phyloP scores from a whole-genome alignment of 2,113 vertebrate species.

The Brienomyrus longianalis region DNA sequence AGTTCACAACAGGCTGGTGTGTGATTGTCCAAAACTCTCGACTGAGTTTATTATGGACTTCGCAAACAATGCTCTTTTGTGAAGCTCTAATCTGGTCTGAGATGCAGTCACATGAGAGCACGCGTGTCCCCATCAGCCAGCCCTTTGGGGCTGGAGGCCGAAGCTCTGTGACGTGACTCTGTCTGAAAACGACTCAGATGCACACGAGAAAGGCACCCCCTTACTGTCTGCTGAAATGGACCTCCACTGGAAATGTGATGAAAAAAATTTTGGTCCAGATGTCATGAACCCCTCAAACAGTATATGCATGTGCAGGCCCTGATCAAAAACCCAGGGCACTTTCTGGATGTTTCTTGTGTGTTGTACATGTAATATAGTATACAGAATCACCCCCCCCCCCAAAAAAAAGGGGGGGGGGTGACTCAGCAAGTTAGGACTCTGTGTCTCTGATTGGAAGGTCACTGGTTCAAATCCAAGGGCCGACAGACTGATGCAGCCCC shows the following conservation, averaged over 20 bases:
- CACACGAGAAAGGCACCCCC: not conserved
- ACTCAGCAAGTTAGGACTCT: not conserved
- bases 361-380: not conserved
- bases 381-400: not conserved
- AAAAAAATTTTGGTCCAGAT: not conserved
- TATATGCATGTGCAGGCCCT: not conserved
- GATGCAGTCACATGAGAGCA: not conserved
- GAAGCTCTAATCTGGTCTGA: not conserved
- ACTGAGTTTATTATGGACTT: not conserved
- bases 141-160: not conserved
- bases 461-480: not conserved
- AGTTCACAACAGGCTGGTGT: not conserved
- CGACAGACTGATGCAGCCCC: not conserved
- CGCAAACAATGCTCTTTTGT: not conserved
- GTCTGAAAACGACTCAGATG: not conserved
- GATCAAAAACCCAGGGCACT: not conserved
- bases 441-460: not conserved
- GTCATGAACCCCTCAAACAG: not conserved
- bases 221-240: not conserved
- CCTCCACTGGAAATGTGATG: not conserved
- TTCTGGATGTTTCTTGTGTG: not conserved
- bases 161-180: not conserved
- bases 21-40: not conserved
- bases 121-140: not conserved
- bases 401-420: not conserved